Conservation (phyloP, 1,140 invertebrate genomes). For the Chionoecetes opilio region DNA sequence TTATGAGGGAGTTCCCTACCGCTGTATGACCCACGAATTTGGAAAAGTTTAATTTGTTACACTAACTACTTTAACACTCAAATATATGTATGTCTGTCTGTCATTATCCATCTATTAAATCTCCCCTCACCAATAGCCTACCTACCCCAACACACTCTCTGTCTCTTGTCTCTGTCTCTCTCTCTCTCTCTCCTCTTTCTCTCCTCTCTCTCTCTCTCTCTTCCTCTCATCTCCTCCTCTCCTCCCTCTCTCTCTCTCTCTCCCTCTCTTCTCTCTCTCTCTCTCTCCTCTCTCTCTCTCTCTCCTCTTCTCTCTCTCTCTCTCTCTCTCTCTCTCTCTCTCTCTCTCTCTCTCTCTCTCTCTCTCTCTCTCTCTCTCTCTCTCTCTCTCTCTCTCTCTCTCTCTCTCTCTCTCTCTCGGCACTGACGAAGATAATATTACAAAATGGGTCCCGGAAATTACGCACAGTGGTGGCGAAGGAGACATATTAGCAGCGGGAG, state of each 20-base stretch:
- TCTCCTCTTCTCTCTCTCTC: not conserved
- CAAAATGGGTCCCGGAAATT: too few species aligned
- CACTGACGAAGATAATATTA: not conserved
- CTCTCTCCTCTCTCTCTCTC: not conserved
- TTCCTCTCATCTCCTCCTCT: not conserved
- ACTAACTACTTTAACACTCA: not conserved
- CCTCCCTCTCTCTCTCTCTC: slow-evolving; percentile 9
- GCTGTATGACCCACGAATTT: too few species aligned
- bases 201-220: slow-evolving; percentile 13
- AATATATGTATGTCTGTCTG: not conserved
- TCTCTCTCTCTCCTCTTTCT: not conserved
- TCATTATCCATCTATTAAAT: not conserved
- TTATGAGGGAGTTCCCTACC: too few species aligned
- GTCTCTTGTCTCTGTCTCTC: too few species aligned
- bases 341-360: slow-evolving; percentile 27
- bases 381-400: slow-evolving; percentile 27
- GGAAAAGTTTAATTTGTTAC: too few species aligned
- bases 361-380: slow-evolving; percentile 27
- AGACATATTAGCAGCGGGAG: too few species aligned
- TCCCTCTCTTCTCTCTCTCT: not conserved
- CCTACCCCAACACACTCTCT: not conserved
- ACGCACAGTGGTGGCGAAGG: too few species aligned
- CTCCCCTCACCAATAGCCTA: not conserved
- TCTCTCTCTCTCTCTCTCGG: slow-evolving; percentile 27
- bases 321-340: slow-evolving; percentile 32